These are phyloP conservation scores for Aphidius colemani DNA, from an alignment of 2,888 invertebrate species.

Conservation along the genomic window DNA sequence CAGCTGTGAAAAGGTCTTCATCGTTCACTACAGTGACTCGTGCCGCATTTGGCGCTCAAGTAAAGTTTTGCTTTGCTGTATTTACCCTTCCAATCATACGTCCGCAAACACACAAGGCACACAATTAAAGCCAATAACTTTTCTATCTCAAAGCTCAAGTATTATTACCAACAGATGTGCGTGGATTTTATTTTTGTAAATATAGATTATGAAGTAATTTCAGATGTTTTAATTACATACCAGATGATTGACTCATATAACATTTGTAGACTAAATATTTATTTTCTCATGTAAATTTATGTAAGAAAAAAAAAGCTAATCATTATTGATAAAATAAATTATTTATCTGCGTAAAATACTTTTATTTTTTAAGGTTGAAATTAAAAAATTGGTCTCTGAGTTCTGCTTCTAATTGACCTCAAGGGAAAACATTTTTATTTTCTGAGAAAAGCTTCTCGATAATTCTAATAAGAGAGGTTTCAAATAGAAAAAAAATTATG, in stretches of 20 bases:
- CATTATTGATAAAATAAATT: too few species aligned
- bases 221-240: too few species aligned
- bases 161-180: too few species aligned
- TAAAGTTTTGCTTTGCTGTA: background rate
- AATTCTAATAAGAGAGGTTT: background rate
- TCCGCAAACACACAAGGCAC: conserved; percentile 1
- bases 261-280: too few species aligned
- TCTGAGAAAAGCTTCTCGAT: background rate
- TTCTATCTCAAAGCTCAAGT: too few species aligned
- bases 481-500: conserved; percentile 14
- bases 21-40: too few species aligned
- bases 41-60: background rate
- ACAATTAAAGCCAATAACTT: conserved; percentile 6
- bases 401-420: conserved; percentile 10
- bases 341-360: too few species aligned
- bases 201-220: too few species aligned
- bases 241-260: too few species aligned
- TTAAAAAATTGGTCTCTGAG: background rate
- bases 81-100: conserved; percentile 10
- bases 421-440: conserved; percentile 5
- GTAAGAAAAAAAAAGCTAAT: too few species aligned
- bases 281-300: too few species aligned
- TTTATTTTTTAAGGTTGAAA: conserved; percentile 1
- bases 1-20: conserved; percentile 5
- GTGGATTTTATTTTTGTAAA: too few species aligned